phyloP scores from a whole-genome alignment of 2,888 invertebrate species.

The Sceliomorpha sp. region DNA sequence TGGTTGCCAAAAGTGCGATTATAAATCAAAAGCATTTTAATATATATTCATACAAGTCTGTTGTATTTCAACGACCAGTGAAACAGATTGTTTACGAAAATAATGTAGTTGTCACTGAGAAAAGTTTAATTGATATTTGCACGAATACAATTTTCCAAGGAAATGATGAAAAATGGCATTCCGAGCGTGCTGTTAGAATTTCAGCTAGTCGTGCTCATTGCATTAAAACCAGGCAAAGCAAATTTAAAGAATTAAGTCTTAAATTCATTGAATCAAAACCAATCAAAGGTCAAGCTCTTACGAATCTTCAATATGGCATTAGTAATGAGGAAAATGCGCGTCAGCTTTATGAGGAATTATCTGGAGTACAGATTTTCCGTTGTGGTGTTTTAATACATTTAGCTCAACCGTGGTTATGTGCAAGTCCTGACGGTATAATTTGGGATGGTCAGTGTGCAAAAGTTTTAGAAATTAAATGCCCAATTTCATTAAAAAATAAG shows the following conservation, averaged over 20 bases:
- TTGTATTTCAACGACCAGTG: conserved; percentile 1
- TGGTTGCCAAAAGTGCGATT: conserved; percentile 3
- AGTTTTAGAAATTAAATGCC: conserved; percentile 25
- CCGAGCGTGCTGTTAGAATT: conserved; percentile 14
- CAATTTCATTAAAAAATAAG: conserved; percentile 13
- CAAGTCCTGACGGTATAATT: conserved; percentile 20
- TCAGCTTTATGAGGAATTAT: conserved; percentile 1
- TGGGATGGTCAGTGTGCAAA: conserved; percentile 14
- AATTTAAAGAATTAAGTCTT: conserved; percentile 10
- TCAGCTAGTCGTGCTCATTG: conserved; percentile 24
- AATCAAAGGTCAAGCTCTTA: conserved; percentile 12
- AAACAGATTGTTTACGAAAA: conserved; percentile 14
- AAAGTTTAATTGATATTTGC: conserved; percentile 15
- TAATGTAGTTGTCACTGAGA: conserved; percentile 15
- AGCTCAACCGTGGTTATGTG: conserved; percentile 11
- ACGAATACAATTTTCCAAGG: conserved; percentile 11
- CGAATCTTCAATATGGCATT: conserved; percentile 12
- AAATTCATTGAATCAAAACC: conserved; percentile 9
- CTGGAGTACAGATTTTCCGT: conserved; percentile 8
- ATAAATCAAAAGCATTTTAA: conserved; percentile 10
- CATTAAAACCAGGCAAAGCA: conserved; percentile 15
- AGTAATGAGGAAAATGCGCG: conserved; percentile 18
- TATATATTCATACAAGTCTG: conserved; percentile 1
- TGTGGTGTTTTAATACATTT: conserved; percentile 8
- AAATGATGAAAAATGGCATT: conserved; percentile 20